Evolutionary conservation across 2,797 vertebrate species (phyloP).

Genomic region (Tangara arthus): DNA sequence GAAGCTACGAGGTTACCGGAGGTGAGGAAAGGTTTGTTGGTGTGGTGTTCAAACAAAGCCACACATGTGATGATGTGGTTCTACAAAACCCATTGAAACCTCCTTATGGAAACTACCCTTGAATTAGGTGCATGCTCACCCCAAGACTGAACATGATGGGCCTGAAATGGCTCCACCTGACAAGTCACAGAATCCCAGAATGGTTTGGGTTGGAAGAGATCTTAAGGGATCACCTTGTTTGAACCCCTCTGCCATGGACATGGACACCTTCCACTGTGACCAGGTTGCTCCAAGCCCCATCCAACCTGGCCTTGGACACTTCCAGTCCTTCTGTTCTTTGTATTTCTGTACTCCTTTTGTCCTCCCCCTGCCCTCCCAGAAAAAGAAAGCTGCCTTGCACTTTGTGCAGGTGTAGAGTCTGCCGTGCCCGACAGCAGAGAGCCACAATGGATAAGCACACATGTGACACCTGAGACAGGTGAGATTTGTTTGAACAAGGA

Average conservation of each 20-base stretch:
- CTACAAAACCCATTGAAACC: not conserved
- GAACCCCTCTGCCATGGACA: not conserved
- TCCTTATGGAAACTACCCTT: not conserved
- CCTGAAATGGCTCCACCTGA: not conserved
- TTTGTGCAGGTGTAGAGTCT: not conserved
- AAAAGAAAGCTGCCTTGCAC: not conserved
- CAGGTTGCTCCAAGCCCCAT: not conserved
- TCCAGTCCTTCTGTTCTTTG: not conserved
- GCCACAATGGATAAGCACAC: not conserved
- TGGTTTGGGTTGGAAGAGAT: not conserved
- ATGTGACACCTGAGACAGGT: not conserved
- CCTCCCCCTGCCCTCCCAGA: not conserved
- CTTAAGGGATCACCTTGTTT: not conserved
- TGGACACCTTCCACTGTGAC: not conserved
- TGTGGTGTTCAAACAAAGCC: not conserved
- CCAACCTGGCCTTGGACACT: not conserved
- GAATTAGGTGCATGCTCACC: not conserved
- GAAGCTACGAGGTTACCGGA: fast-evolving
- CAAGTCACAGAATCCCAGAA: not conserved
- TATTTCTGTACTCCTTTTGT: not conserved
- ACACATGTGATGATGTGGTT: not conserved
- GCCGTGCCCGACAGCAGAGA: fast-evolving
- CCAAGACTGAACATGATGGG: not conserved
- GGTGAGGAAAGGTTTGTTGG: not conserved
- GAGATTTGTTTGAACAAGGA: not conserved